These are phyloP conservation scores for Cantharis flavilabris DNA, from an alignment of 2,888 invertebrate species.

Conservation along the genomic window DNA sequence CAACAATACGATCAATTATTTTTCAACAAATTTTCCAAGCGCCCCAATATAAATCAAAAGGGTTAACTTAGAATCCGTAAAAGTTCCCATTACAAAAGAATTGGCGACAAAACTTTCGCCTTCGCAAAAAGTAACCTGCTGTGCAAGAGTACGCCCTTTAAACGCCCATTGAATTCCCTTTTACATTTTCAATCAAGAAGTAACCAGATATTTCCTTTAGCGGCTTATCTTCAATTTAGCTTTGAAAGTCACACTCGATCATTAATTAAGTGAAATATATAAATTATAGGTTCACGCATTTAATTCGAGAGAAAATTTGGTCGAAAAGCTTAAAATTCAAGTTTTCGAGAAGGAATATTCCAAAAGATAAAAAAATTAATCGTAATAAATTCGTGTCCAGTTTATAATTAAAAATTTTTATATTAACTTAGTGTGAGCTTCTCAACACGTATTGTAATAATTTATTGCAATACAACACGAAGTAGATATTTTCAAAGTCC, in stretches of 20 bases:
- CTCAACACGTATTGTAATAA: conserved; percentile 1
- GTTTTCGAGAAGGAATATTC: not conserved
- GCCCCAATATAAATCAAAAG: not conserved
- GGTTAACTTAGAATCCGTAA: not conserved
- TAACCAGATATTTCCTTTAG: conserved; percentile 24
- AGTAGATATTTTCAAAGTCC: not conserved
- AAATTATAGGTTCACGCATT: not conserved
- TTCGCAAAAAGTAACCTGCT: conserved; percentile 10
- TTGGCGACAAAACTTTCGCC: not conserved
- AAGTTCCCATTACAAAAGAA: not conserved
- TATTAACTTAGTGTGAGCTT: not conserved
- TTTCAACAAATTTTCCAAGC: not conserved
- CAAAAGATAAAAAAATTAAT: not conserved
- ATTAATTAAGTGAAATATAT: not conserved
- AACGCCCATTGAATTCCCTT: conserved; percentile 31
- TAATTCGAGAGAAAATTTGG: not conserved
- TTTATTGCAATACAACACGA: conserved; percentile 3
- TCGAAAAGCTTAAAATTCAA: not conserved
- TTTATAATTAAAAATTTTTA: conserved; percentile 1
- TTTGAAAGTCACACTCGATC: conserved; percentile 7
- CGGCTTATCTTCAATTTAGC: conserved; percentile 15
- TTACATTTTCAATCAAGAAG: conserved; percentile 29
- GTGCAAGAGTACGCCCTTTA: conserved; percentile 27
- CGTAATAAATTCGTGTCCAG: not conserved
- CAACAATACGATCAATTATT: not conserved